Percentiles rank a stretch among this genome's conserved stretches.
These are phyloP conservation scores for Ceratina calcarata DNA, from an alignment of 1,140 invertebrate genomes.

Conservation along the genomic window DNA sequence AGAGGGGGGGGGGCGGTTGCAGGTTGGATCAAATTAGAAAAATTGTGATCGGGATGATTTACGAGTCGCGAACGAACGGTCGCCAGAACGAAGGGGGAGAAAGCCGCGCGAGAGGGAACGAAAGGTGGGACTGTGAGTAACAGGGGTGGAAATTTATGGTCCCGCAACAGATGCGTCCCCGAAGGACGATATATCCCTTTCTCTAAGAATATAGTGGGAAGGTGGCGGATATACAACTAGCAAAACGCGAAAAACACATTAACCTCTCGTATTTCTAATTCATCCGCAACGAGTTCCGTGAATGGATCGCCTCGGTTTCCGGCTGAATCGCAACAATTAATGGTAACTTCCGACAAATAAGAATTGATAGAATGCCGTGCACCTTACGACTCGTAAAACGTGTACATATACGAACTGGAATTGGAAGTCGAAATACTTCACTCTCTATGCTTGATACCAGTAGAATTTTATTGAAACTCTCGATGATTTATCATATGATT, in stretches of 20 bases:
- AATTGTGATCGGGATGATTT: conserved; percentile 55
- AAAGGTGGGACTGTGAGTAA: conserved; percentile 26
- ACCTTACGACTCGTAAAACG: too few species aligned
- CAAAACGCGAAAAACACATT: conserved; percentile 28
- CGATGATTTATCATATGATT: too few species aligned
- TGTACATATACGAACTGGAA: too few species aligned
- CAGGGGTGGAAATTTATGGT: conserved; percentile 56
- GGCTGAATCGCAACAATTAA: not conserved
- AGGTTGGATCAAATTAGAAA: conserved; percentile 46
- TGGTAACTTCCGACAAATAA: not conserved
- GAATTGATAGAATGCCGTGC: too few species aligned
- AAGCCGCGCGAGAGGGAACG: conserved; percentile 20
- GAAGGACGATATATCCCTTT: conserved; percentile 53
- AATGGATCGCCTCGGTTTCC: not conserved
- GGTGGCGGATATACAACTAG: conserved; percentile 16
- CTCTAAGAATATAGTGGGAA: conserved; percentile 49
- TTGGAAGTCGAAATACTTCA: too few species aligned
- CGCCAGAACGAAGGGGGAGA: conserved; percentile 14
- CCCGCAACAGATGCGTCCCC: conserved; percentile 62
- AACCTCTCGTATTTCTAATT: conserved; percentile 36
- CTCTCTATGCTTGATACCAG: too few species aligned
- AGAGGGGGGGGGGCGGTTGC: not conserved
- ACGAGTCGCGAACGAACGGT: conserved; percentile 46
- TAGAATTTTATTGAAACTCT: too few species aligned
- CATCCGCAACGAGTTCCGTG: not conserved